These are phyloP conservation scores for Acrocephalus kingi DNA, from an alignment of 2,113 vertebrate genomes.

Conservation along the genomic window DNA sequence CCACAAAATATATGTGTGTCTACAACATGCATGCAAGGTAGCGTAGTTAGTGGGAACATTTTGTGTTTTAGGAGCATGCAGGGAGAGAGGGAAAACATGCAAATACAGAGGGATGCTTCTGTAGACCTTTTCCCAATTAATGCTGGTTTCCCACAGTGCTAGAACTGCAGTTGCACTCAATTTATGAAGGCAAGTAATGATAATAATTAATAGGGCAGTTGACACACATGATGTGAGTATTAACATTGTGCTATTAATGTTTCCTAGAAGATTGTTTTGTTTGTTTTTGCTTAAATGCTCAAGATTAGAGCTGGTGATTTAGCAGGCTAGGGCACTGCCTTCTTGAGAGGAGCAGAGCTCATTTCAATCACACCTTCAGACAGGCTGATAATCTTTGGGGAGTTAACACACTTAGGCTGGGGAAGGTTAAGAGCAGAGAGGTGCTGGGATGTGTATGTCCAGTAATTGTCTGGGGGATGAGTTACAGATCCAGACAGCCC, in stretches of 20 bases:
- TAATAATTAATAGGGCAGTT: conserved; percentile 67
- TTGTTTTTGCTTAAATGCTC: conserved; percentile 68
- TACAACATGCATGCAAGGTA: background rate
- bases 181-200: conserved; percentile 63
- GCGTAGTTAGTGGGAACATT: rapidly evolving
- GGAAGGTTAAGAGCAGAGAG: conserved; percentile 55
- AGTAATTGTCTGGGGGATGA: conserved; percentile 3
- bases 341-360: conserved; percentile 43
- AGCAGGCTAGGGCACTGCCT: conserved; percentile 36
- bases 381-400: conserved; percentile 69
- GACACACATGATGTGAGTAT: conserved; percentile 62
- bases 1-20: background rate
- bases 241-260: conserved; percentile 53
- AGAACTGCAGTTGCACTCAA: conserved; percentile 35
- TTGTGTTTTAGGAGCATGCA: background rate
- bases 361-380: conserved; percentile 71
- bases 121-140: conserved; percentile 56
- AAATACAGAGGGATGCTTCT: background rate
- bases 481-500: background rate
- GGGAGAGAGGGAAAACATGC: background rate
- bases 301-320: conserved; percentile 67
- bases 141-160: conserved; percentile 46
- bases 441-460: conserved; percentile 34
- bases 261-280: conserved; percentile 74
- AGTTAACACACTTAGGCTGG: conserved; percentile 63